Evolutionary conservation across 2,888 invertebrate species (phyloP), one percentile per base, ranked within the genome.

Genomic region (Lepidonotus clava): DNA sequence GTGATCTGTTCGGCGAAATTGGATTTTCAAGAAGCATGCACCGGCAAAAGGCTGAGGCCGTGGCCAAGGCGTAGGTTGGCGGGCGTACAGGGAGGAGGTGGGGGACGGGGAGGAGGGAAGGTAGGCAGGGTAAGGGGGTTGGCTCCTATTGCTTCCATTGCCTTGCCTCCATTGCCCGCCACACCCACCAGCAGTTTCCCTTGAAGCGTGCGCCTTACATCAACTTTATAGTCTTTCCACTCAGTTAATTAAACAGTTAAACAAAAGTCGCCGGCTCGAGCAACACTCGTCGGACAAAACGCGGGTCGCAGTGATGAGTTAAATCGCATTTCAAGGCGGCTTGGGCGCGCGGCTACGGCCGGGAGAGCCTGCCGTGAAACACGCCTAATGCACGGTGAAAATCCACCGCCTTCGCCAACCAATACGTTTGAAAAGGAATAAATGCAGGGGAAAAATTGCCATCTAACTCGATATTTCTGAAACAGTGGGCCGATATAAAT

Each of bases 181-280:
- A 71, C 0, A 34, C 8, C 11, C 71, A 71, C 71, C 71, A 71
- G 61, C 61, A 1, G 11, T 24, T 14, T 2, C 40, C 21, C 41
- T 11, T 80, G 28, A 80, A 80, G 80, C 80, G 51, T 46, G 51
- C 28, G n/a, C 46, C 80, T 80, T 80, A 80, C 80, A 80, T 80
- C 80, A 80, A 80, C 80, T 80, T 80, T 80, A 80, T 80, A 80
- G 80, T 46, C 80, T 21, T 46, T 80, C 32, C 80, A 80, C 51
- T 80, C 80, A 80, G 80, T 80, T 80, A 80, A 80, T 80, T 80
- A 80, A 80, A 80, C 80, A 80, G 80, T 80, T 80, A 80, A 80
- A 80, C 80, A 80, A 80, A 80, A 80, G 80, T 80, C 46, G 46
- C 24, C 28, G 28, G 80, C 46, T 51, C 24, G 80, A 46, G 80